phyloP scores from a whole-genome alignment of 2,888 invertebrate species.

The Netelia melanura region DNA sequence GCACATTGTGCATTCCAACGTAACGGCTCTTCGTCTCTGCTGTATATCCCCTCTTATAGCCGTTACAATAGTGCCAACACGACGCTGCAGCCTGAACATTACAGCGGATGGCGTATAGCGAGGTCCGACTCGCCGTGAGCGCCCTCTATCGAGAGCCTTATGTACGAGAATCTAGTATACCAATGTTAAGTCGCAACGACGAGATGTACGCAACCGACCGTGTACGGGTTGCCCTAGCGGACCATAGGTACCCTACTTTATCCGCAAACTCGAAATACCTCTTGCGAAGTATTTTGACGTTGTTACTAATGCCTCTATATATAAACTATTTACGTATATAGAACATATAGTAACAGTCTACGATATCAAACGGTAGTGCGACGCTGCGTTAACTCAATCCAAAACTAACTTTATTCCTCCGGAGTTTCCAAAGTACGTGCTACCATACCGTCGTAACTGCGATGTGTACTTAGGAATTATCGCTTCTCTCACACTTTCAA shows the following conservation, averaged over 20 bases:
- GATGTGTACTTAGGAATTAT: slow-evolving; percentile 36
- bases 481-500: slow-evolving; percentile 21
- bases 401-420: background rate
- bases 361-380: slow-evolving; percentile 13
- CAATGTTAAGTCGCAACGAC: background rate
- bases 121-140: slow-evolving; percentile 13
- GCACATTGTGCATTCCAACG: slow-evolving; percentile 72
- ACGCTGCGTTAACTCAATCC: slow-evolving; percentile 15
- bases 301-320: background rate
- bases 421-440: slow-evolving; percentile 33
- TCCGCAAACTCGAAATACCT: background rate
- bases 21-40: slow-evolving; percentile 59
- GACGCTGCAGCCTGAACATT: background rate
- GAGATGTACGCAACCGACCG: background rate
- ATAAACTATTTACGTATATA: background rate
- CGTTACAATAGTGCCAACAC: slow-evolving; percentile 2
- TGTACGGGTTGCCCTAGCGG: background rate
- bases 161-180: slow-evolving; percentile 9
- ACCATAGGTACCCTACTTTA: background rate
- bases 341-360: background rate
- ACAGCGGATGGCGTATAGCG: background rate
- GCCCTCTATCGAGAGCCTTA: slow-evolving; percentile 18
- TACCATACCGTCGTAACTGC: slow-evolving; percentile 21
- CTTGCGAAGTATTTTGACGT: background rate
- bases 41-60: slow-evolving; percentile 43